Base-by-base conservation (phyloP, 2,113 vertebrate species). In the Accipiter virgatus region DNA sequence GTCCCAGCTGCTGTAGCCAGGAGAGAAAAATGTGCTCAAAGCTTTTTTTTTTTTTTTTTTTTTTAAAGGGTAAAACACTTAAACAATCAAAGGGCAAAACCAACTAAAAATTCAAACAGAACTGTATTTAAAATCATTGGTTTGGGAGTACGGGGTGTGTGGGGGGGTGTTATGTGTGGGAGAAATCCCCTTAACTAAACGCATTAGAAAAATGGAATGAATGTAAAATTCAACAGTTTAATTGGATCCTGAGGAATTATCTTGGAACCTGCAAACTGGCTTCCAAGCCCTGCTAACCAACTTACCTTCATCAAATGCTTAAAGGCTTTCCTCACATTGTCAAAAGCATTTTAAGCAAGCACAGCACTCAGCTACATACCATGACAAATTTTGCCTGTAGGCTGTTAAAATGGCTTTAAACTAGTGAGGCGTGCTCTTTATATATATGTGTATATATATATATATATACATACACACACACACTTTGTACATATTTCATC, bases 251-350 rank as follows among this genome's bases (percentile, higher is more conserved):
- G 0, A 96, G 91, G 97, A 96, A 95, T 97, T 97, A 96, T 95
- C 96, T 81, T 94, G 88, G 92, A 97, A 97, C 94, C 81, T 97
- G 91, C 79, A 97, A 97, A 95, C 88, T 96, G 81, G 45, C 53
- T 97, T 90, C 78, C 89, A 93, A 93, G 53, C 36, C 21, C 71
- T 96, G 86, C 78, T 97, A 97, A 96, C 93, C 93, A 97, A 91
- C 92, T 95, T 96, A 97, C 90, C 88, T 97, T 92, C 84, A 66
- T 97, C 96, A 97, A 97, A 96, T 97, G 90, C 91, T 98, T 98
- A 95, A 93, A 97, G 90, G 82, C 96, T 98, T 94, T 95, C 97
- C 65, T 97, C 96, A 95, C 80, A 90, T 92, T 81, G 96, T 93
- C 94, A 96, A 93, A 96, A 97, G 56, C 92, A 95, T 96, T 97